Base-by-base conservation (phyloP, 2,888 invertebrate species). In the Apotomis betuletana region DNA sequence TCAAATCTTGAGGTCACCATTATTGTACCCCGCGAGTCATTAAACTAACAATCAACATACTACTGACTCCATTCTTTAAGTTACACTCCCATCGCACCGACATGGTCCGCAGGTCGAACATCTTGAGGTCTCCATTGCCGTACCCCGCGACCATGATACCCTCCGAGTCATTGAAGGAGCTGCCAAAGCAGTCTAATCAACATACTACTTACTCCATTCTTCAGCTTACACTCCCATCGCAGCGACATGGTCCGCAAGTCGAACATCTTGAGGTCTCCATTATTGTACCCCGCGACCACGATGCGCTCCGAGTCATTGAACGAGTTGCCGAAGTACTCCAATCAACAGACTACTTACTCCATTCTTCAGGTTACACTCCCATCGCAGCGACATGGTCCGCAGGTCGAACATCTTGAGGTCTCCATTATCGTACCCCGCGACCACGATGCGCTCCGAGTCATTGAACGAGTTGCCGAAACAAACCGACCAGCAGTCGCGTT, bases 361-460 rank as follows among this genome's bases (percentile, higher is more conserved):
- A 94, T 98, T 98, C 84, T 97, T 97, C 58, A 98, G 91, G 86
- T 98, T 98, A 64, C 96, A 96, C 83, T 99, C 98, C 98, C 98
- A 99, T 81, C 96, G 93, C 0, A 98, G 89, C 0, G 95, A 93
- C 96, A 98, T 97, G 5, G 95, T 95, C 74, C 96, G 95, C 41
- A 99, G 92, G 87, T 99, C 98, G 85, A 98, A 99, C 90, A 99
- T 95, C 90, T 99, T 99, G 3, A 99, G 89, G 84, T 99, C 99
- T 0, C 99, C 99, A 87, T 99, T 99, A 83, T 99, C 99, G 83
- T 98, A 99, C 0, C 99, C 99, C 9, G 98, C 97, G 41, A 96
- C 96, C 0, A 99, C 96, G 70, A 97, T 94, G 70, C 99, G 94
- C 80, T 99, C 98, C 44, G 96, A 94, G 60, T 96, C 95, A 85